phyloP scores from a whole-genome alignment of 1,140 invertebrate species.

The Ceratina australensis region DNA sequence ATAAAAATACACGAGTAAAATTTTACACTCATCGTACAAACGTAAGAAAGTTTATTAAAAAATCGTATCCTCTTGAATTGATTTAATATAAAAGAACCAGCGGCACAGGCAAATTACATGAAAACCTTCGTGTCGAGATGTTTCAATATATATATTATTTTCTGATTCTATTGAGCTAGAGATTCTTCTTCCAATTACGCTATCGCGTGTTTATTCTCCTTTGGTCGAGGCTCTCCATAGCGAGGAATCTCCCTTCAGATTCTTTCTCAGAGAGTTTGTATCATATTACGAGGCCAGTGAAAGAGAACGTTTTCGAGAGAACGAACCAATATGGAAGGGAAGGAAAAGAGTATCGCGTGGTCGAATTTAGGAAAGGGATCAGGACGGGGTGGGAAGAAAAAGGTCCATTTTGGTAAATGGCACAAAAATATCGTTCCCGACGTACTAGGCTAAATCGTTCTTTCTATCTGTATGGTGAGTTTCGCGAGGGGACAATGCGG shows the following conservation, averaged over 20 bases:
- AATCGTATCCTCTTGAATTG: no score
- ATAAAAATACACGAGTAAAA: no score
- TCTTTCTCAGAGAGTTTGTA: slow-evolving; percentile 25
- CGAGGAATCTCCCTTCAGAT: not conserved
- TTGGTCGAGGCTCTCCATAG: not conserved
- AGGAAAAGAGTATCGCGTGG: slow-evolving; percentile 13
- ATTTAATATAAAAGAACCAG: no score
- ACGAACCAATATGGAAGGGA: slow-evolving; percentile 18
- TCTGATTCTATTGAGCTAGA: not conserved
- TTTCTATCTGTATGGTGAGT: slow-evolving; percentile 13
- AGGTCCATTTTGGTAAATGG: slow-evolving; percentile 34
- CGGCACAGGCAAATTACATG: no score
- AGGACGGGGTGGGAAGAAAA: not conserved
- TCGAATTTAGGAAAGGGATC: slow-evolving; percentile 2
- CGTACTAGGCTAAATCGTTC: slow-evolving; percentile 26
- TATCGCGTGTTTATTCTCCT: slow-evolving; percentile 1
- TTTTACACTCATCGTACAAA: no score
- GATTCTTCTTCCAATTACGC: slow-evolving; percentile 28
- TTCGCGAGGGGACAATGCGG: not conserved
- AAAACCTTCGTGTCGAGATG: not conserved
- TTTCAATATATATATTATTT: no score
- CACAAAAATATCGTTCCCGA: slow-evolving; percentile 28
- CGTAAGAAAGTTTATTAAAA: no score
- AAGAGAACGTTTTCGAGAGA: slow-evolving; percentile 14
- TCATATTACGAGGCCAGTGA: slow-evolving; percentile 33